These are phyloP conservation scores for Pinctada fucata DNA, from an alignment of 2,888 invertebrate species.

Conservation along the genomic window DNA sequence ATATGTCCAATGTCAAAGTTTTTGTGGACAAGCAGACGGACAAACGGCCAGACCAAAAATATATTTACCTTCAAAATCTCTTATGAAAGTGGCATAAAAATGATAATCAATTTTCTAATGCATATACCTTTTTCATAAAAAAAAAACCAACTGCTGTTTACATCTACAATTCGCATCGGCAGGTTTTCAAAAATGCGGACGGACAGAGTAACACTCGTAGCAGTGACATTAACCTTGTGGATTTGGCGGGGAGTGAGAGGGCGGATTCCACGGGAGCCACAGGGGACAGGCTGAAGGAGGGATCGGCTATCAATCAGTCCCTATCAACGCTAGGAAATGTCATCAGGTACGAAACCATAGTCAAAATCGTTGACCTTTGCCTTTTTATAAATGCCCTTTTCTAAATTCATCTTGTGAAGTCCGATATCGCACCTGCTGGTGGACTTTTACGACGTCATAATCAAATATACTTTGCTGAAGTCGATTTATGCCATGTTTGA, in stretches of 20 bases:
- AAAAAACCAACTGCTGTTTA: too few species aligned
- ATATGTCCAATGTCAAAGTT: too few species aligned
- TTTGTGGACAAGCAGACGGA: too few species aligned
- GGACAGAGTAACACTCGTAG: constrained; percentile 68
- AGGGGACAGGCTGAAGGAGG: constrained; percentile 69
- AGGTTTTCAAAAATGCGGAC: constrained; percentile 59
- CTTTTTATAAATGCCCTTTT: not conserved
- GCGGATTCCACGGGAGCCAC: constrained; percentile 68
- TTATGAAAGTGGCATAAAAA: too few species aligned
- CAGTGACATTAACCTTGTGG: constrained; percentile 68
- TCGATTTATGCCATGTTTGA: too few species aligned
- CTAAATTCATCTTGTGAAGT: not conserved
- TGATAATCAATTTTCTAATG: too few species aligned
- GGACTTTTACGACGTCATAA: too few species aligned
- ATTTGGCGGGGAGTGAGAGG: constrained; percentile 68
- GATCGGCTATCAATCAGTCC: constrained; percentile 69
- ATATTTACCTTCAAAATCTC: too few species aligned
- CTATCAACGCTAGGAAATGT: constrained; percentile 68
- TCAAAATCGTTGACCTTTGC: not conserved
- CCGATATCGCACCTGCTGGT: too few species aligned
- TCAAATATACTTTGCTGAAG: too few species aligned
- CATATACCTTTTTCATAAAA: too few species aligned
- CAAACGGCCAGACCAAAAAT: too few species aligned
- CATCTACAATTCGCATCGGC: not conserved
- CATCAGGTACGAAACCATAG: constrained; percentile 55